Conservation (phyloP, 2,113 vertebrate genomes). For the Leptobrachium ailaonicum region DNA sequence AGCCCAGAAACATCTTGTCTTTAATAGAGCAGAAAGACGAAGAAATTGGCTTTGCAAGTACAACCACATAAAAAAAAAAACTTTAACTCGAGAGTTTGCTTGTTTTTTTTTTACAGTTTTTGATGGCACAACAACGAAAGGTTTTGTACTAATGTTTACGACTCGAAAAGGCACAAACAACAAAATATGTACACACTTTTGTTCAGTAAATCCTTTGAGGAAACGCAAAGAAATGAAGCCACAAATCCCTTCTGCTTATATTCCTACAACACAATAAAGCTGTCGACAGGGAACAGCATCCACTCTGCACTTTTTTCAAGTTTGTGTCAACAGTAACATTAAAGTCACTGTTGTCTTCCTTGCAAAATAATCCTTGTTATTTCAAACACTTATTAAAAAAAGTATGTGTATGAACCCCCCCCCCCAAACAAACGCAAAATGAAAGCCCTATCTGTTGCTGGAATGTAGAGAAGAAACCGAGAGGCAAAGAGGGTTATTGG, state of each 20-base stretch:
- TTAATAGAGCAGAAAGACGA: slow-evolving; percentile 18
- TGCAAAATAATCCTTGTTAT: neutral
- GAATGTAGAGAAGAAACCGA: slow-evolving; percentile 63
- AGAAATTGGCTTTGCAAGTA: neutral
- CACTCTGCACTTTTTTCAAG: neutral
- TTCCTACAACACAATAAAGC: neutral
- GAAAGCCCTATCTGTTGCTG: slow-evolving; percentile 24
- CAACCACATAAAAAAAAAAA: slow-evolving; percentile 16
- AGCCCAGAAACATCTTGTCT: slow-evolving; percentile 1
- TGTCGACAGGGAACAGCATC: neutral
- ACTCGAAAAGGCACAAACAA: slow-evolving; percentile 15
- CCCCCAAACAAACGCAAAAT: too few species aligned
- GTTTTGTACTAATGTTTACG: neutral
- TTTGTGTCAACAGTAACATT: neutral
- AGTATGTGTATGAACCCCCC: neutral
- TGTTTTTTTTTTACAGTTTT: too few species aligned
- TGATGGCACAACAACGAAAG: neutral
- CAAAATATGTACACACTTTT: neutral
- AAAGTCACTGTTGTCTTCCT: neutral
- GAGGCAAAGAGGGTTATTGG: slow-evolving; percentile 41
- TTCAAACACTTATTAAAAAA: slow-evolving; percentile 20
- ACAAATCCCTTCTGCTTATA: slow-evolving; percentile 28
- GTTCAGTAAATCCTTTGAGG: neutral
- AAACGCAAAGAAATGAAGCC: slow-evolving; percentile 8
- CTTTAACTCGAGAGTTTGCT: neutral